These are phyloP conservation scores for Tholera decimalis DNA, from an alignment of 2,888 invertebrate species.

Conservation along the genomic window DNA sequence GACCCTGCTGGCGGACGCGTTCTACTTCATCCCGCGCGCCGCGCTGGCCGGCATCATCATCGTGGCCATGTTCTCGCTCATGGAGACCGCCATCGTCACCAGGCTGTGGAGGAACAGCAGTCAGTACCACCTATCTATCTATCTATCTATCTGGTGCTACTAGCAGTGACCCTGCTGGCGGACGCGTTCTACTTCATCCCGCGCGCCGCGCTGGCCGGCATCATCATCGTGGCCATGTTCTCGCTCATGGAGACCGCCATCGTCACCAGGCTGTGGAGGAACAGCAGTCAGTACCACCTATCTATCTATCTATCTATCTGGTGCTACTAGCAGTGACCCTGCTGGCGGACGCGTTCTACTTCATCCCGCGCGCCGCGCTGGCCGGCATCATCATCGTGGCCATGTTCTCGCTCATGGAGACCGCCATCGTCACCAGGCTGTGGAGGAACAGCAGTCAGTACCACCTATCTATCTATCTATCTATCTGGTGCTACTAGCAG, in stretches of 20 bases:
- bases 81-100: constrained; percentile 93
- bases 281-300: constrained; percentile 96
- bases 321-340: constrained; percentile 95
- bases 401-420: constrained; percentile 96
- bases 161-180: constrained; percentile 95
- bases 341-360: constrained; percentile 95
- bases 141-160: too few species aligned
- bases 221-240: too few species aligned
- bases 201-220: constrained; percentile 96
- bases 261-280: constrained; percentile 94
- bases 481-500: too few species aligned
- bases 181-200: constrained; percentile 96
- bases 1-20: constrained; percentile 95
- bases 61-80: too few species aligned
- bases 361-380: constrained; percentile 96
- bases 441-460: constrained; percentile 96
- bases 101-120: constrained; percentile 96
- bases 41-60: constrained; percentile 97
- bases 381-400: constrained; percentile 97
- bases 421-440: constrained; percentile 92
- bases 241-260: constrained; percentile 95
- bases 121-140: too few species aligned
- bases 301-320: too few species aligned
- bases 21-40: constrained; percentile 96
- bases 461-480: too few species aligned